Percentiles rank a stretch among this genome's conserved stretches.
phyloP scores from a whole-genome alignment of 92 coral and sea anemone species.

The Porites evermanni region DNA sequence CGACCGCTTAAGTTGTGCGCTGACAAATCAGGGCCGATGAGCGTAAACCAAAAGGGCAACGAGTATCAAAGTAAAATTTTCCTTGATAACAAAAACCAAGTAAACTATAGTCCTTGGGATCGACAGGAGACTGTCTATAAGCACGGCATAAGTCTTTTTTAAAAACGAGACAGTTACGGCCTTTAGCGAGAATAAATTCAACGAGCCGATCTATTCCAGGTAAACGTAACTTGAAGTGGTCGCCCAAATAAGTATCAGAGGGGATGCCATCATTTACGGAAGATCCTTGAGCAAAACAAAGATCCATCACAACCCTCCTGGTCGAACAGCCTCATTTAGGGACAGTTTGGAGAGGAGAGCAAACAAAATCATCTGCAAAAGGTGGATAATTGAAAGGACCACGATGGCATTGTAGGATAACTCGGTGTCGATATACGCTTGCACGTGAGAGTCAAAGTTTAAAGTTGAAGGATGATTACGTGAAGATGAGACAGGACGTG shows the following conservation, averaged over 20 bases:
- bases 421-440: slow-evolving; percentile 13
- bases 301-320: slow-evolving; percentile 51
- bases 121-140: slow-evolving; percentile 56
- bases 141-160: slow-evolving; percentile 50
- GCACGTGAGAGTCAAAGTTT: slow-evolving; percentile 8
- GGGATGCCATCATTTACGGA: slow-evolving; percentile 60
- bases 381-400: slow-evolving; percentile 44
- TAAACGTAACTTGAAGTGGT: slow-evolving; percentile 33
- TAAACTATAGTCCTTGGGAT: slow-evolving; percentile 38
- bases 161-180: slow-evolving; percentile 44
- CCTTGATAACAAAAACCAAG: slow-evolving; percentile 27
- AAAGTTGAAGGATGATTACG: slow-evolving; percentile 35
- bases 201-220: slow-evolving; percentile 43
- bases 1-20: slow-evolving; percentile 9
- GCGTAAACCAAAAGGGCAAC: slow-evolving; percentile 39
- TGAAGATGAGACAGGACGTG: slow-evolving; percentile 14
- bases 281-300: slow-evolving; percentile 47
- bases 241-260: slow-evolving; percentile 23
- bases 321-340: slow-evolving; percentile 46
- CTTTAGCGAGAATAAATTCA: slow-evolving; percentile 29
- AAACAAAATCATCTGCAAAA: slow-evolving; percentile 12
- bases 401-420: slow-evolving; percentile 3
- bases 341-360: slow-evolving; percentile 55
- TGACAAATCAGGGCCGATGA: slow-evolving; percentile 22
- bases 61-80: slow-evolving; percentile 16